Evolutionary conservation across 2,113 vertebrate species (phyloP).

Genomic region (Charina bottae): DNA sequence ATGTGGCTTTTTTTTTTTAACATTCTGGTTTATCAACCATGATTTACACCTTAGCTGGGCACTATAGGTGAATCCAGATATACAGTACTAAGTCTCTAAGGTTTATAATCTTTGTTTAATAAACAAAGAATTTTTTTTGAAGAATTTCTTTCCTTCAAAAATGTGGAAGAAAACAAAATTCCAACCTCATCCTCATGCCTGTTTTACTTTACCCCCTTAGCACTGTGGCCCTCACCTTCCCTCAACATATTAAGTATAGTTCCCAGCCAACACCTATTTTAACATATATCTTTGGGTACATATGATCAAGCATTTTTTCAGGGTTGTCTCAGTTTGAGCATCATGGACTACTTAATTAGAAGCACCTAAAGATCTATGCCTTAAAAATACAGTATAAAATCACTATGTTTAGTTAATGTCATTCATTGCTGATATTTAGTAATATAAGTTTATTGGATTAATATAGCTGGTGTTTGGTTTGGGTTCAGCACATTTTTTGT

Average conservation of each 20-base stretch:
- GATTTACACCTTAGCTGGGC: neutral
- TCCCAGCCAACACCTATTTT: neutral
- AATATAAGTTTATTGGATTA: neutral
- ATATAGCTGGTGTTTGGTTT: neutral
- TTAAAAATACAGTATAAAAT: neutral
- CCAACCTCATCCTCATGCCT: neutral
- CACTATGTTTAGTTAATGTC: neutral
- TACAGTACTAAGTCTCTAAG: neutral
- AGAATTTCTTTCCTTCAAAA: neutral
- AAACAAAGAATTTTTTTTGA: no score
- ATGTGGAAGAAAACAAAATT: neutral
- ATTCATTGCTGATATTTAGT: neutral
- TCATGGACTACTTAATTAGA: neutral
- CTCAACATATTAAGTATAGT: neutral
- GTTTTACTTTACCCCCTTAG: neutral
- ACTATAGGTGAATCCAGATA: neutral
- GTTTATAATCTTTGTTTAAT: neutral
- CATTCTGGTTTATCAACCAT: neutral
- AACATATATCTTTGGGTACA: neutral
- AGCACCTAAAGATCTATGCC: neutral
- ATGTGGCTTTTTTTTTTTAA: neutral
- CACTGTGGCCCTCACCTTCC: neutral
- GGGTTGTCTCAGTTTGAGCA: neutral
- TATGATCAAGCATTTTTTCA: neutral
- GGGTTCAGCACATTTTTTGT: neutral